Percentiles rank a stretch among this genome's conserved stretches.
phyloP scores from a whole-genome alignment of 2,888 invertebrate genomes.

The Candidula unifasciata region DNA sequence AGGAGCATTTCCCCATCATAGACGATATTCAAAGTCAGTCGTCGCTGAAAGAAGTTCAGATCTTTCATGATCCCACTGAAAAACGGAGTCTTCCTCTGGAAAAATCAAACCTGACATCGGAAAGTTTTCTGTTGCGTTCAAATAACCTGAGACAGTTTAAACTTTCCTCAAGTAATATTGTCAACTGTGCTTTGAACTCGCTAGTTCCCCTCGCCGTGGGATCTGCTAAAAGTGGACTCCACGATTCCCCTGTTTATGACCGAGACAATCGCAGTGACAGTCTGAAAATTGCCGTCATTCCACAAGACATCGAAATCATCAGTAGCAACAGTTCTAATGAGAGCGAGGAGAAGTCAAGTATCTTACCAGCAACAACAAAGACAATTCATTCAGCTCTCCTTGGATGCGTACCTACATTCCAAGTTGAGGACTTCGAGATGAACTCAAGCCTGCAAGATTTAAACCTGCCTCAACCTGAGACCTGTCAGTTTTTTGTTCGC shows the following conservation, averaged over 20 bases:
- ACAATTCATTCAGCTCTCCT: conserved; percentile 38
- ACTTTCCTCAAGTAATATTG: background rate
- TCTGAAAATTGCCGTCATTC: background rate
- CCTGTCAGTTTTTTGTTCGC: conserved; percentile 43
- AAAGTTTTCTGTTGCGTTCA: background rate
- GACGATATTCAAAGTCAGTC: too few relatives aligned
- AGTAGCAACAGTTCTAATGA: background rate
- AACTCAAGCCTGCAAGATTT: background rate
- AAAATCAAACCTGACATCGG: background rate
- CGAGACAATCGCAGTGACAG: background rate
- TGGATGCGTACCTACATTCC: conserved; percentile 36
- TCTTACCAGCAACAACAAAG: background rate
- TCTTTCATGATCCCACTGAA: background rate
- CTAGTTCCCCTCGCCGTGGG: conserved; percentile 11
- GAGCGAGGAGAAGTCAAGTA: background rate
- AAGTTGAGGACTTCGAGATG: background rate
- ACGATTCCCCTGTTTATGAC: too few relatives aligned
- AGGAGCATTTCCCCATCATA: too few relatives aligned
- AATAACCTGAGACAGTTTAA: conserved; percentile 1
- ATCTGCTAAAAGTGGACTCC: background rate
- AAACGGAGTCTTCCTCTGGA: background rate
- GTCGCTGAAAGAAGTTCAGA: too few relatives aligned
- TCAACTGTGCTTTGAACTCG: background rate
- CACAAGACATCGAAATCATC: too few relatives aligned
- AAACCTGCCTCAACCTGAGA: background rate